Percentiles rank a stretch among this genome's conserved stretches.
These are phyloP conservation scores for Microcebus griseorufus DNA, from an alignment of 2,113 vertebrate genomes.

Conservation along the genomic window DNA sequence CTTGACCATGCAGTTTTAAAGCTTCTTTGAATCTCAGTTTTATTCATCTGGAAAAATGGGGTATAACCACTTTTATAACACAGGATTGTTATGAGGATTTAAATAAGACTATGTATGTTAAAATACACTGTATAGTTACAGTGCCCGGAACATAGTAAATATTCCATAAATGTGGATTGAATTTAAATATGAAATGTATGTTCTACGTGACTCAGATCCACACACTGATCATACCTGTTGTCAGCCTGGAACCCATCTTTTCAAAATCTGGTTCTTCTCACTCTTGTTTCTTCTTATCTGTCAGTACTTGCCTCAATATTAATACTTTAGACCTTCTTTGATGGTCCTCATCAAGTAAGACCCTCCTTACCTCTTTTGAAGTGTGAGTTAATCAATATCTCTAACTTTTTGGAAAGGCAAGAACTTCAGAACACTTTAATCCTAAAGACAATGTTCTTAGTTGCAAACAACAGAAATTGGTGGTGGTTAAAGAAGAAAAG, in stretches of 20 bases:
- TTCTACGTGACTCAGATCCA: not conserved
- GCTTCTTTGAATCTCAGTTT: not conserved
- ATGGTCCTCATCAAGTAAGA: not conserved
- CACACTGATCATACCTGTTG: not conserved
- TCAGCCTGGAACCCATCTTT: not conserved
- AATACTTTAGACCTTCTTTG: not conserved
- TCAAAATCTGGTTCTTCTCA: not conserved
- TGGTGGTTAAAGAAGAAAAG: not conserved
- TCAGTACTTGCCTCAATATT: not conserved
- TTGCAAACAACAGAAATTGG: not conserved
- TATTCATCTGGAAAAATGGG: not conserved
- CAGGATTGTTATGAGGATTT: not conserved
- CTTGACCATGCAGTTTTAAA: not conserved
- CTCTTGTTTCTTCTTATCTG: not conserved
- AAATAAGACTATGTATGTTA: not conserved
- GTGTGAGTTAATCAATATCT: not conserved
- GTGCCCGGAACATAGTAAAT: not conserved
- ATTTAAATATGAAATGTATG: not conserved
- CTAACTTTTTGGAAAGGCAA: not conserved
- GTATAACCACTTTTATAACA: not conserved
- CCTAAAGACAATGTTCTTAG: not conserved
- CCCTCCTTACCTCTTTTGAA: not conserved
- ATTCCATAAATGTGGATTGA: not conserved
- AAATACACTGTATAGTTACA: not conserved
- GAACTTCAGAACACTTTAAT: not conserved